Evolutionary conservation across 2,113 vertebrate genomes (phyloP), one percentile per base, ranked within the genome.

Genomic region (Rhombomys opimus): DNA sequence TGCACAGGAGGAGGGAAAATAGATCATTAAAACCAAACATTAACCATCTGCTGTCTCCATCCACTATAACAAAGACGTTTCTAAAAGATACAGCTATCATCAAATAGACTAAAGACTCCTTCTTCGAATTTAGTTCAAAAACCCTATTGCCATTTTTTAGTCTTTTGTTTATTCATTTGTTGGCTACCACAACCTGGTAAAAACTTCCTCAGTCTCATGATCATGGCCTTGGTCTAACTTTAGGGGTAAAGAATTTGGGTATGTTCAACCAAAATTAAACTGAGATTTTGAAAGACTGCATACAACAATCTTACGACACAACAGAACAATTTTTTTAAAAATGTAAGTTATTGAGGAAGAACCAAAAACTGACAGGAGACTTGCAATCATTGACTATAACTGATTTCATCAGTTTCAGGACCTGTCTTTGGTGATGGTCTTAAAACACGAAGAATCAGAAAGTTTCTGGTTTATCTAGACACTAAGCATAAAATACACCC

Each of bases 11-110:
- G 76, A 76, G n/a, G 11, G 61, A 23, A 77, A 92, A 90, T 4
- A 86, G 18, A 46, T 41, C 63, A 93, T 38, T 84, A 65, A 93
- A 97, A 95, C 61, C 72, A 88, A 94, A 88, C 30, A 91, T 76
- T 0, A 4, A 41, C 46, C 13, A 5, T 76, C 61, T 81, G 4
- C 85, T 70, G 73, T 95, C 57, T 84, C 35, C 32, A 95, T 72
- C 68, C 65, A 46, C 35, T 25, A 86, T 57, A 13, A 90, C 59
- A 93, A 94, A 89, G n/a, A n/a, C n/a, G n/a, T n/a, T n/a, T n/a
- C n/a, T n/a, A n/a, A n/a, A n/a, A n/a, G 4, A 87, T 4, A 89
- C 12, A 89, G 18, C 76, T 65, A 57, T 32, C 35, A 57, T 32
- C 30, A 84, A 89, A 84, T 22, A 88, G 12, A 93, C 11, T 27